Percentiles rank a stretch among this genome's conserved stretches.
Evolutionary conservation across 2,888 invertebrate genomes (phyloP).

Genomic region (Myopa testacea): DNA sequence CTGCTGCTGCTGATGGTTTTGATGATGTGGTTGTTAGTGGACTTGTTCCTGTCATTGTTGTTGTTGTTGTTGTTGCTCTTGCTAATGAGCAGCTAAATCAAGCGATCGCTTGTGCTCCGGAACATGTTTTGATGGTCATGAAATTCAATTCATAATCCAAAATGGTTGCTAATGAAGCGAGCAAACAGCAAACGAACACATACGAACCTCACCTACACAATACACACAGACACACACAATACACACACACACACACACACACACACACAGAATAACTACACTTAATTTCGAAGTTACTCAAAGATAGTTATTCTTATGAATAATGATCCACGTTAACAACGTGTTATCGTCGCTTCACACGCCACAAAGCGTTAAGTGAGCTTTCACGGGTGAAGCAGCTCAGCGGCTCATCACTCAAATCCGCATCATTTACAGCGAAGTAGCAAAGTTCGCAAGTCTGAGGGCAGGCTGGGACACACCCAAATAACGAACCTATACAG

Average conservation of each 20-base stretch:
- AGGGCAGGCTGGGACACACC: too few relatives aligned
- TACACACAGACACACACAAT: background rate
- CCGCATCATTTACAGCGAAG: constrained; percentile 17
- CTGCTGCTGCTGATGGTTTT: background rate
- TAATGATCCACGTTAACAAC: constrained; percentile 10
- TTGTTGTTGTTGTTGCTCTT: background rate
- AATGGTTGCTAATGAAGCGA: constrained; percentile 13
- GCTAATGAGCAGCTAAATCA: constrained; percentile 28
- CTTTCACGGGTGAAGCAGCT: constrained; percentile 22
- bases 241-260: background rate
- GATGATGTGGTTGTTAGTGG: background rate
- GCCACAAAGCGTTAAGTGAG: constrained; percentile 37
- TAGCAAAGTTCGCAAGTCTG: too few relatives aligned
- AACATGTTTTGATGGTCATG: background rate
- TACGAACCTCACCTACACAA: background rate
- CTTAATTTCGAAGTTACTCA: too few relatives aligned
- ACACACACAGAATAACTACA: background rate
- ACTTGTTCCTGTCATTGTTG: constrained; percentile 2
- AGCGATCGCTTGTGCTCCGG: background rate
- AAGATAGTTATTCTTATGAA: too few relatives aligned
- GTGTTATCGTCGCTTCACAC: constrained; percentile 36
- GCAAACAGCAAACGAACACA: background rate
- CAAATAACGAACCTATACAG: too few relatives aligned
- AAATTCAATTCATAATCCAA: constrained; percentile 9
- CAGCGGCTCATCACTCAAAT: constrained; percentile 30